A percentile compares a stretch with the other conserved stretches of the same genome.
phyloP scores from a whole-genome alignment of 2,113 vertebrate genomes.

The Cyphomyrus discorhynchus region DNA sequence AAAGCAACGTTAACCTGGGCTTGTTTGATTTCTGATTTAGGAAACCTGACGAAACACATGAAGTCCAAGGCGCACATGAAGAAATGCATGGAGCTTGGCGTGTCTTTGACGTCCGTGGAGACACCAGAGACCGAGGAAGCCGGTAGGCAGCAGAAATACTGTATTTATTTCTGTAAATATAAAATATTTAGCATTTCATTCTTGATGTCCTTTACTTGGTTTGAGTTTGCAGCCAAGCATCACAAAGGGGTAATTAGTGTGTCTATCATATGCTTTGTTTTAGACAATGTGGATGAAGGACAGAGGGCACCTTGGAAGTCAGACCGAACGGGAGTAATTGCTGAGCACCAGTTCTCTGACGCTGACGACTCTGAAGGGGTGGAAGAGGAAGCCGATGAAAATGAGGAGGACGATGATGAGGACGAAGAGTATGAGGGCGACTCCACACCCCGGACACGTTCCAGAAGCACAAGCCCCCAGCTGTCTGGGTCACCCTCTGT shows the following conservation, averaged over 20 bases:
- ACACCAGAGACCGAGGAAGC: slow-evolving; percentile 84
- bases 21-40: slow-evolving; percentile 46
- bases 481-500: slow-evolving; percentile 71
- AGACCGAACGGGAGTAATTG: slow-evolving; percentile 56
- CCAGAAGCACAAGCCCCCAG: slow-evolving; percentile 90
- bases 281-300: slow-evolving; percentile 64
- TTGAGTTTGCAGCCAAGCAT: background rate
- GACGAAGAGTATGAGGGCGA: slow-evolving; percentile 91
- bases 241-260: background rate
- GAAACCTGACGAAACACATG: slow-evolving; percentile 99
- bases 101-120: slow-evolving; percentile 85
- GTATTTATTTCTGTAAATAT: background rate
- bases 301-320: slow-evolving; percentile 72
- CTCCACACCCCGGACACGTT: slow-evolving; percentile 83
- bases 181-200: background rate
- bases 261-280: slow-evolving; percentile 11
- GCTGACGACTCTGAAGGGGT: slow-evolving; percentile 84
- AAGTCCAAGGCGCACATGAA: slow-evolving; percentile 99
- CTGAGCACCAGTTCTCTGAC: slow-evolving; percentile 95
- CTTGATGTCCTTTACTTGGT: background rate
- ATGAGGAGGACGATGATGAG: slow-evolving; percentile 86
- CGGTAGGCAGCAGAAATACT: slow-evolving; percentile 56
- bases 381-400: slow-evolving; percentile 85
- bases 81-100: slow-evolving; percentile 94
- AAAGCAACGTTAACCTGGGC: background rate